A percentile compares a stretch with the other conserved stretches of the same genome.
phyloP scores from a whole-genome alignment of 2,113 vertebrate genomes.

The Eurystomus gularis region DNA sequence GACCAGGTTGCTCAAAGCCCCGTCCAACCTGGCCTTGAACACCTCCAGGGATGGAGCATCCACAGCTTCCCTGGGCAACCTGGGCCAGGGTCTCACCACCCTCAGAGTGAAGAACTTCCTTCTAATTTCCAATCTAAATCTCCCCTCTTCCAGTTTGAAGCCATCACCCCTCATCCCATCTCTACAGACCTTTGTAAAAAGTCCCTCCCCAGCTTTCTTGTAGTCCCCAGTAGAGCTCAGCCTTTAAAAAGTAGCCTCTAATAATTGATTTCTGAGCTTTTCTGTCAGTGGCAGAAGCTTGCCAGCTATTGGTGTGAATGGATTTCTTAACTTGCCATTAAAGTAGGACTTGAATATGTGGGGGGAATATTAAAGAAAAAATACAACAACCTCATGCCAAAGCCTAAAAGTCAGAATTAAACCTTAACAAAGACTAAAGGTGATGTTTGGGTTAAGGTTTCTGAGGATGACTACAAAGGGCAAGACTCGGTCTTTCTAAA shows the following conservation, averaged over 20 bases:
- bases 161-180: too few relatives aligned
- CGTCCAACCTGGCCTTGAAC: too few relatives aligned
- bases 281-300: neutral
- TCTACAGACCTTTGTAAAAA: too few relatives aligned
- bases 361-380: neutral
- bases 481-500: neutral
- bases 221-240: neutral
- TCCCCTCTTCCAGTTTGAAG: too few relatives aligned
- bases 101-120: too few relatives aligned
- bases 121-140: too few relatives aligned
- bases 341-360: neutral
- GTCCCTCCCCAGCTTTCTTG: too few relatives aligned
- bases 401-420: neutral
- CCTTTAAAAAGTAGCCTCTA: neutral
- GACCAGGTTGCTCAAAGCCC: too few relatives aligned
- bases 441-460: neutral
- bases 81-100: too few relatives aligned
- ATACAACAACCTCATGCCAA: neutral
- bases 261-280: neutral
- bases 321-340: neutral
- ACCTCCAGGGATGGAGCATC: too few relatives aligned
- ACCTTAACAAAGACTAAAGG: neutral
- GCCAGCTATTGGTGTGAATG: neutral
- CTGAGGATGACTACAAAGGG: neutral
- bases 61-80: too few relatives aligned